Percentiles rank a stretch among this genome's conserved stretches.
Conservation (phyloP, 2,797 vertebrate genomes). For the Cottoperca gobio region DNA sequence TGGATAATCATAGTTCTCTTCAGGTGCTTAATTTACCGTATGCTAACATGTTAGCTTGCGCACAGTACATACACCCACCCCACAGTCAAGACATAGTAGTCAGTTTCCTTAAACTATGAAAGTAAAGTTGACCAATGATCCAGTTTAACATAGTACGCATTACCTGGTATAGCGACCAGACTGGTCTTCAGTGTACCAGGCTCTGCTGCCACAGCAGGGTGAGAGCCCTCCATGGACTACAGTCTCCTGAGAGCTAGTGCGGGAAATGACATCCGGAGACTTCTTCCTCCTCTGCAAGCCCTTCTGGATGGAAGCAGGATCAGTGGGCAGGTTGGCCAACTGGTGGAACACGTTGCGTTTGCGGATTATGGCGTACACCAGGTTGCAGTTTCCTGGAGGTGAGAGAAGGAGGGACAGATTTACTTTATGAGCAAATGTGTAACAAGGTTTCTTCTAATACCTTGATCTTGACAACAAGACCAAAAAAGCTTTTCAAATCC, state of each 20-base stretch:
- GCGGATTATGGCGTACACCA: slow-evolving; percentile 98
- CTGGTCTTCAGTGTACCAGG: slow-evolving; percentile 95
- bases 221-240: slow-evolving; percentile 96
- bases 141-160: background rate
- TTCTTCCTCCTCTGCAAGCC: slow-evolving; percentile 93
- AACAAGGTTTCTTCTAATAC: background rate
- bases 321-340: slow-evolving; percentile 94
- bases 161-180: slow-evolving; percentile 95
- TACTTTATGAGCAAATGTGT: background rate
- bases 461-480: background rate
- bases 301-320: slow-evolving; percentile 91
- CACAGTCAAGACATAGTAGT: background rate
- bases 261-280: slow-evolving; percentile 90
- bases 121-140: background rate
- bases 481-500: background rate
- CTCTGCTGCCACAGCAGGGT: slow-evolving; percentile 93
- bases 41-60: background rate
- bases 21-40: background rate
- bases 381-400: slow-evolving; percentile 84
- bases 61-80: background rate
- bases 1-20: background rate
- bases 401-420: background rate
- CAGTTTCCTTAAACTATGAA: background rate
- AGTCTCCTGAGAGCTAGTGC: slow-evolving; percentile 93
- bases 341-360: slow-evolving; percentile 97